A percentile compares a stretch with the other conserved stretches of the same genome.
Evolutionary conservation across 2,888 invertebrate species (phyloP).

Genomic region (Nineta flava): DNA sequence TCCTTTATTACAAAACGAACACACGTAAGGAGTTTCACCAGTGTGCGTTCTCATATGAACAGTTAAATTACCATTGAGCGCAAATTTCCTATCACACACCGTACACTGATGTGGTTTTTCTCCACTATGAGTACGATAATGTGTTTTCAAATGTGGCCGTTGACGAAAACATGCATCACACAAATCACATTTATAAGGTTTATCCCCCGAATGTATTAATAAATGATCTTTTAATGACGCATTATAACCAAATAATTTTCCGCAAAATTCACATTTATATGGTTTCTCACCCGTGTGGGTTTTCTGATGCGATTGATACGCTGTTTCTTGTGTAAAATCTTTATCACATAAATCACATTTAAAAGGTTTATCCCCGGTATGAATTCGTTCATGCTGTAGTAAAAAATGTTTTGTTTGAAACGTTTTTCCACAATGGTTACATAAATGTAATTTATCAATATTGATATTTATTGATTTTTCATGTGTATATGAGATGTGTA

Average conservation of each 20-base stretch:
- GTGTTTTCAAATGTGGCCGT: not conserved
- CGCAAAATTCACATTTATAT: not conserved
- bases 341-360: not conserved
- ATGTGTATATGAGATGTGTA: too few relatives aligned
- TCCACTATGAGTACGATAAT: not conserved
- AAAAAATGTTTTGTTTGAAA: not conserved
- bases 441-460: not conserved
- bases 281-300: not conserved
- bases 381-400: not conserved
- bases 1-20: not conserved
- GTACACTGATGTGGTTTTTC: not conserved
- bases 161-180: not conserved
- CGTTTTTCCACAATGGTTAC: not conserved
- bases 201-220: not conserved
- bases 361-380: not conserved
- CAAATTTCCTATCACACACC: not conserved
- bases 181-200: not conserved
- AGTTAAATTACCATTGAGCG: not conserved
- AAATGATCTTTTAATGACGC: not conserved
- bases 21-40: not conserved
- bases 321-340: not conserved
- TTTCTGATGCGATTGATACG: not conserved
- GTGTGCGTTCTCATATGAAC: not conserved
- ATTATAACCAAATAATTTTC: not conserved
- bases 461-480: too few relatives aligned